These are phyloP conservation scores for Chitala chitala DNA, from an alignment of 2,113 vertebrate species.

Conservation along the genomic window DNA sequence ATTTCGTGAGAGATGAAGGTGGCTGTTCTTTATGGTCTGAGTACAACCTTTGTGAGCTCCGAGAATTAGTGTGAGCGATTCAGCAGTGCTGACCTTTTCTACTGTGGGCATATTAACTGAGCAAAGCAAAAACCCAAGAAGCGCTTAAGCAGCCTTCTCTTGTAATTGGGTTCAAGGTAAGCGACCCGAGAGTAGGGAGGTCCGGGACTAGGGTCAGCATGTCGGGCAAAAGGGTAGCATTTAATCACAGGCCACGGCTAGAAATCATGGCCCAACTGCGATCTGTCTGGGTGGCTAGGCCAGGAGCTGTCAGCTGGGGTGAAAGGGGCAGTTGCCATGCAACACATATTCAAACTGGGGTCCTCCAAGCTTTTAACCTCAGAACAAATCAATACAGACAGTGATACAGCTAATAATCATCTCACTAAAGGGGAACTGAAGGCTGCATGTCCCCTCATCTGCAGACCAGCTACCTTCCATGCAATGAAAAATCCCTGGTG, in stretches of 20 bases:
- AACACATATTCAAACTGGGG: slow-evolving; percentile 56
- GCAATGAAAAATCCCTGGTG: slow-evolving; percentile 35
- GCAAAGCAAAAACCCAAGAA: slow-evolving; percentile 52
- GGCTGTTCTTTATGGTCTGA: slow-evolving; percentile 58
- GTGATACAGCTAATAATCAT: slow-evolving; percentile 60
- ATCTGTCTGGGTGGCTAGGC: slow-evolving; percentile 43
- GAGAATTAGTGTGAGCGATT: slow-evolving; percentile 63
- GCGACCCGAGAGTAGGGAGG: slow-evolving; percentile 60
- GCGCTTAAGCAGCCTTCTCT: slow-evolving; percentile 71
- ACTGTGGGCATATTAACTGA: slow-evolving; percentile 59
- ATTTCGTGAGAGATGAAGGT: slow-evolving; percentile 63
- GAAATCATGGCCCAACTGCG: slow-evolving; percentile 57
- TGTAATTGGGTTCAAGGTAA: slow-evolving; percentile 81
- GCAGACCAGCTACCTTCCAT: slow-evolving; percentile 12
- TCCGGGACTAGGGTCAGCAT: slow-evolving; percentile 62
- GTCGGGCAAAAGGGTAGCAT: slow-evolving; percentile 56
- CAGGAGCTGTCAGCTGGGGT: slow-evolving; percentile 32
- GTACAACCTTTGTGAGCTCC: slow-evolving; percentile 59
- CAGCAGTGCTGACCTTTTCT: slow-evolving; percentile 60
- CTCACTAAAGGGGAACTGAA: slow-evolving; percentile 56
- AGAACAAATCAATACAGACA: slow-evolving; percentile 54
- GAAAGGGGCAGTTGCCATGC: slow-evolving; percentile 53
- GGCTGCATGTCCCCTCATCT: slow-evolving; percentile 37
- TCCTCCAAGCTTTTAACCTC: slow-evolving; percentile 66
- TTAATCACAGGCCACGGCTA: slow-evolving; percentile 64